Percentiles rank a stretch among this genome's conserved stretches.
Evolutionary conservation across 2,797 vertebrate genomes (phyloP).

Genomic region (Pithecia hirsuta): DNA sequence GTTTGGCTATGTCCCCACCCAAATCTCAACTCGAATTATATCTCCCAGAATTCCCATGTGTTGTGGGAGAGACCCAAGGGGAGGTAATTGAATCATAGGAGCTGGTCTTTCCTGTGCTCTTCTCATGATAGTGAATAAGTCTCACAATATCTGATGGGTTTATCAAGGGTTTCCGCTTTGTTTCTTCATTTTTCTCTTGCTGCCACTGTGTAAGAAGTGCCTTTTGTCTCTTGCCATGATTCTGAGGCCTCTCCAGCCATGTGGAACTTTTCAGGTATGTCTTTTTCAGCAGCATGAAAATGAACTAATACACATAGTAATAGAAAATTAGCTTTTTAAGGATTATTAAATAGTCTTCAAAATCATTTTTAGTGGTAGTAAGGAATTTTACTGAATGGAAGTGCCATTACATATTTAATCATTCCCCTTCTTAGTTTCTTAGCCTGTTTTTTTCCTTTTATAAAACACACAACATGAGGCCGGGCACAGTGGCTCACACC

Average conservation of each 20-base stretch:
- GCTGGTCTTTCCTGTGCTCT: background rate
- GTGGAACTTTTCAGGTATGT: background rate
- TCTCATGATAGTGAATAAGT: background rate
- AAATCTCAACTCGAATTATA: too few species aligned
- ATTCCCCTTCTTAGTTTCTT: background rate
- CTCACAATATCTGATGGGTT: background rate
- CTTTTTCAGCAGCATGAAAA: background rate
- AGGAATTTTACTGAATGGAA: background rate
- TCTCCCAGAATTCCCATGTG: too few species aligned
- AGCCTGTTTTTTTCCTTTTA: background rate
- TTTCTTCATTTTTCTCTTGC: background rate
- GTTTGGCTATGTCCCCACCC: too few species aligned
- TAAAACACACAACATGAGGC: background rate
- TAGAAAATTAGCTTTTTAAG: background rate
- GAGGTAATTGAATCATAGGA: background rate
- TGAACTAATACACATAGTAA: background rate
- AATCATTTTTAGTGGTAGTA: background rate
- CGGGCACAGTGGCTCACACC: too few species aligned
- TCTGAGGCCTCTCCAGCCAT: background rate
- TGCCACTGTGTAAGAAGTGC: background rate
- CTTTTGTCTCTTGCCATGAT: background rate
- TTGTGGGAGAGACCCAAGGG: too few species aligned
- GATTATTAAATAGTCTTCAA: background rate
- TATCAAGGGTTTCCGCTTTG: background rate
- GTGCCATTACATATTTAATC: background rate